These are phyloP conservation scores for Conus canariensis DNA, from an alignment of 2,888 invertebrate species.

Conservation along the genomic window DNA sequence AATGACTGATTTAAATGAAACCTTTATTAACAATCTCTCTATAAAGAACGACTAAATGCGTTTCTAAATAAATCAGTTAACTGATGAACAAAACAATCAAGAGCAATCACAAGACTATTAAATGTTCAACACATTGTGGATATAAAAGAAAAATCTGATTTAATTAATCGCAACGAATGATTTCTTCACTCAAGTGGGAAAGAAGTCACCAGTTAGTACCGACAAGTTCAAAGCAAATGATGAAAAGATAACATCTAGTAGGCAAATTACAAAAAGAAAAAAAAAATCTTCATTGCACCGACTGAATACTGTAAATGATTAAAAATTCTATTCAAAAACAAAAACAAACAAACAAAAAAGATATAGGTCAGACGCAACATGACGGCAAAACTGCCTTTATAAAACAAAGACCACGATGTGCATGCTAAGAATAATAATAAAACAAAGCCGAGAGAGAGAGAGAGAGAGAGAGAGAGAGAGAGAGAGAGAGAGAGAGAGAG, in stretches of 20 bases:
- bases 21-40: conserved; percentile 23
- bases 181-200: background rate
- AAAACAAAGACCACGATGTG: no score
- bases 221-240: background rate
- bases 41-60: background rate
- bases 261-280: background rate
- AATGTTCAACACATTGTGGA: background rate
- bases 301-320: background rate
- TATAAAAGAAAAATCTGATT: background rate
- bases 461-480: background rate
- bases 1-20: background rate
- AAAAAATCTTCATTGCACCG: background rate
- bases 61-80: background rate
- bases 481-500: background rate
- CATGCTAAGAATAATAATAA: no score
- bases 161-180: background rate
- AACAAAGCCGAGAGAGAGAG: background rate
- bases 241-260: background rate
- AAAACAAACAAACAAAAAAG: background rate
- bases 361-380: no score
- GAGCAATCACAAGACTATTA: background rate
- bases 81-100: background rate
- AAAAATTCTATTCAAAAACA: background rate
- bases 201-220: background rate
- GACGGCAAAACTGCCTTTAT: no score